Percentiles rank a stretch among this genome's conserved stretches.
phyloP scores from a whole-genome alignment of 1,140 invertebrate genomes.

The Euschistus heros region DNA sequence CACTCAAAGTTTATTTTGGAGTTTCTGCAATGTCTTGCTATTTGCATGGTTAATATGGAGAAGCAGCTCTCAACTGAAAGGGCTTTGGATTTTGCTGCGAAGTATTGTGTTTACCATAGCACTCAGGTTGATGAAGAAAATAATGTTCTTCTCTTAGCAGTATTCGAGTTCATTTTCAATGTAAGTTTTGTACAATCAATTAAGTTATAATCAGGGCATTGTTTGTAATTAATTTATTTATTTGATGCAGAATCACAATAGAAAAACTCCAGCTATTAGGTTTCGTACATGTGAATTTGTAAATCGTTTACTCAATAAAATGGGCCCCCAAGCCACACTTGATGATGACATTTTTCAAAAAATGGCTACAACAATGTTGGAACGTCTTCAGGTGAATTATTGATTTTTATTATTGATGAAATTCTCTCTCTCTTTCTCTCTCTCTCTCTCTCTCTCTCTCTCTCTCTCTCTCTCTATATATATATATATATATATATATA shows the following conservation, averaged over 20 bases:
- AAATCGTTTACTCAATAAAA: constrained; percentile 55
- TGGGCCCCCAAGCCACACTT: constrained; percentile 63
- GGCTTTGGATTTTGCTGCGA: constrained; percentile 43
- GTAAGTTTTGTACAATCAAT: constrained; percentile 34
- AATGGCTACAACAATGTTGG: constrained; percentile 57
- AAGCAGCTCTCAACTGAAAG: constrained; percentile 40
- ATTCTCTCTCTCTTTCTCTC: not conserved
- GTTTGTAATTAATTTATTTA: constrained; percentile 4
- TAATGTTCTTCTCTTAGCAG: constrained; percentile 33
- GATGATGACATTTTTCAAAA: constrained; percentile 65
- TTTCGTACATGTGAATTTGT: constrained; percentile 64
- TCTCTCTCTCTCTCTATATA: not conserved
- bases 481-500: too few relatives aligned
- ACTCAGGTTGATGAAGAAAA: constrained; percentile 27
- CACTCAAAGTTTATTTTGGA: constrained; percentile 1
- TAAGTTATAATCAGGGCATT: constrained; percentile 2
- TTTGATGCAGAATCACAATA: constrained; percentile 42
- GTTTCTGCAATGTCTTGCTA: constrained; percentile 32
- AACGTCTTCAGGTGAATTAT: constrained; percentile 42
- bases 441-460: not conserved
- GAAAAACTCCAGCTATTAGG: constrained; percentile 48
- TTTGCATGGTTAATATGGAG: constrained; percentile 33
- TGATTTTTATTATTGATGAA: not conserved
- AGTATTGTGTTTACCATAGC: constrained; percentile 39
- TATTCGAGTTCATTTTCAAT: constrained; percentile 44